phyloP scores from a whole-genome alignment of 2,888 invertebrate genomes.

The Pyrrhosoma nymphula region DNA sequence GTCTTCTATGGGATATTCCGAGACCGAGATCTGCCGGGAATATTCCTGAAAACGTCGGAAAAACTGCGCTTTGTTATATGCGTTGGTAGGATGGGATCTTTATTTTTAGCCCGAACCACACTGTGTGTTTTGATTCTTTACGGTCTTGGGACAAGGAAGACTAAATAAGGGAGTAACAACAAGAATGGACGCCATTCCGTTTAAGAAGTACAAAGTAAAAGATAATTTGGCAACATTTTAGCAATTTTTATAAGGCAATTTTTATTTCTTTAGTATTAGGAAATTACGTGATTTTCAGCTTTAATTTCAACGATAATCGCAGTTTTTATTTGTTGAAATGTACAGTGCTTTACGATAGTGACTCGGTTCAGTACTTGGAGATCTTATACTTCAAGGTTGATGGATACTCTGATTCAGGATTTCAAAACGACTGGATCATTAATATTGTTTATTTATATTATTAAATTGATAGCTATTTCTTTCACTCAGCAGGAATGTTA shows the following conservation, averaged over 20 bases:
- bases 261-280: background rate
- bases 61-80: conserved; percentile 54
- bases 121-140: background rate
- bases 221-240: background rate
- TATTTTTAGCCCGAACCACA: background rate
- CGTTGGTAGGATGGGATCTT: background rate
- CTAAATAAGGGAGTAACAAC: background rate
- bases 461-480: too few species aligned
- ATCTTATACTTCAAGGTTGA: too few species aligned
- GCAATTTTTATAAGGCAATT: background rate
- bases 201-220: background rate
- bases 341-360: background rate
- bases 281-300: background rate
- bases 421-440: too few species aligned
- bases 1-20: conserved; percentile 56
- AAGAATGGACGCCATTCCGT: background rate
- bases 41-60: conserved; percentile 28
- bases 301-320: background rate
- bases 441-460: too few species aligned
- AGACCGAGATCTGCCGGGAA: conserved; percentile 54
- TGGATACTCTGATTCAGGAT: too few species aligned
- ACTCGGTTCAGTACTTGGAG: too few species aligned
- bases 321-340: background rate
- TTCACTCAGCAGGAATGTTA: too few species aligned
- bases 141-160: background rate